Percentiles rank a stretch among this genome's conserved stretches.
Evolutionary conservation across 2,797 vertebrate species (phyloP).

Genomic region (Syndactyla subalaris): DNA sequence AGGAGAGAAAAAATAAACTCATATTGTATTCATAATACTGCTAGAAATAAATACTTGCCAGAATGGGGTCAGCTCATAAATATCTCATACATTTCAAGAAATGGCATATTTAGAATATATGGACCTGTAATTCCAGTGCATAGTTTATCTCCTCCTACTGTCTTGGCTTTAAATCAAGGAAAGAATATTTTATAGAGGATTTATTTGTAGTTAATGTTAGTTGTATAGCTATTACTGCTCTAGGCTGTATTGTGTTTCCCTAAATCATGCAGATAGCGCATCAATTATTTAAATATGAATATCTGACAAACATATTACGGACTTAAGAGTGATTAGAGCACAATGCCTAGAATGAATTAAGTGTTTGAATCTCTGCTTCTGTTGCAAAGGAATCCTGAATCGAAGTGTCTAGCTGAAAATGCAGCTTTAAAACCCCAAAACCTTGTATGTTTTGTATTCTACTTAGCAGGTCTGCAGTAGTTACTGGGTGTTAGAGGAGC

Average conservation of each 20-base stretch:
- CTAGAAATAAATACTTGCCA: neutral
- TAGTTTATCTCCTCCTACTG: neutral
- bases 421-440: neutral
- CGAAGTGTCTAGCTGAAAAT: neutral
- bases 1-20: neutral
- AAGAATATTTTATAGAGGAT: neutral
- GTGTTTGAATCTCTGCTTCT: neutral
- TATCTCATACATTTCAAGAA: neutral
- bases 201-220: constrained; percentile 3
- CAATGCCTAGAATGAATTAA: neutral
- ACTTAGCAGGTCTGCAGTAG: neutral
- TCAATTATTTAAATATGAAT: constrained; percentile 27
- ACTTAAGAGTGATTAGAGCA: neutral
- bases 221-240: neutral
- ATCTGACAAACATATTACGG: neutral
- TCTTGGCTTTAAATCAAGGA: neutral
- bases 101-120: neutral
- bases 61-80: neutral
- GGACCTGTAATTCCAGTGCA: neutral
- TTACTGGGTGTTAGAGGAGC: neutral
- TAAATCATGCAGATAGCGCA: neutral
- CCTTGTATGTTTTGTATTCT: neutral
- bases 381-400: neutral
- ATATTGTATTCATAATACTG: neutral
- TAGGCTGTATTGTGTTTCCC: neutral